Evolutionary conservation across 2,888 invertebrate genomes (phyloP).

Genomic region (Myopa tessellatipennis): DNA sequence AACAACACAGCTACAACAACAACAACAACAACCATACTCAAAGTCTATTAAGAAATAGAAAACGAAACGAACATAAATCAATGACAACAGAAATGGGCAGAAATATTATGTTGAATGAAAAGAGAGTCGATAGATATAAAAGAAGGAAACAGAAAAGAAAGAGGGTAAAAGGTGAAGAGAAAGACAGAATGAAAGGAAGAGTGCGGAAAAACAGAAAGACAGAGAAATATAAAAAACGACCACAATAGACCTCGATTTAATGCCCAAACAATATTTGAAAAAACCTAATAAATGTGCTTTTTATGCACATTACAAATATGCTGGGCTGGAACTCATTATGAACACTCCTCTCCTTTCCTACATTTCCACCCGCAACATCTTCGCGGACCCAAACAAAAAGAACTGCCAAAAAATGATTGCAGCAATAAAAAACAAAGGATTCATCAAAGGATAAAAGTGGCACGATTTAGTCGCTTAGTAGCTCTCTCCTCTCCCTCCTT

Average conservation of each 20-base stretch:
- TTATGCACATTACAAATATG: background rate
- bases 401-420: constrained; percentile 42
- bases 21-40: background rate
- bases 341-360: background rate
- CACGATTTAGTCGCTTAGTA: no score
- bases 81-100: constrained; percentile 34
- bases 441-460: background rate
- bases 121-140: no score
- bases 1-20: constrained; percentile 19
- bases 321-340: background rate
- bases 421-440: constrained; percentile 40
- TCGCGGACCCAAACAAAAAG: constrained; percentile 9
- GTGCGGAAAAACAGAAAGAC: background rate
- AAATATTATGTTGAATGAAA: background rate
- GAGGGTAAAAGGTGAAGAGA: background rate
- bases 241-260: constrained; percentile 43
- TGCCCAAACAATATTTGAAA: constrained; percentile 42
- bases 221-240: background rate
- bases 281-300: background rate
- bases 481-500: no score
- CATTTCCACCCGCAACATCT: background rate
- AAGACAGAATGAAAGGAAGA: background rate
- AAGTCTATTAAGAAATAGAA: background rate
- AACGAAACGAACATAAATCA: background rate
- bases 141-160: no score